Evolutionary conservation across 2,797 vertebrate species (phyloP).

Genomic region (Cynopterus sphinx): DNA sequence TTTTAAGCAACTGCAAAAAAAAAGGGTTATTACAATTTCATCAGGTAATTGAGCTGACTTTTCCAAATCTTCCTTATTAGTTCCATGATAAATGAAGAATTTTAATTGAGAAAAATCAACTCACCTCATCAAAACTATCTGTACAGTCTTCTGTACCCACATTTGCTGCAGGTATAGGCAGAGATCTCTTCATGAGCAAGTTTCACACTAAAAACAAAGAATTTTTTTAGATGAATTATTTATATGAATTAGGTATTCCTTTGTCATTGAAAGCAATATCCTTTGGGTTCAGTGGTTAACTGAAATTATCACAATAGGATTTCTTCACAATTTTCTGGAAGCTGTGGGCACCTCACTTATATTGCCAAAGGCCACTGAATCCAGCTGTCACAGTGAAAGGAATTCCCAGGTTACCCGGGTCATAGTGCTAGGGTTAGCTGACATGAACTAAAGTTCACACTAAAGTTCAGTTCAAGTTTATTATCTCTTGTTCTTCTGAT

Average conservation of each 20-base stretch:
- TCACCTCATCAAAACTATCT: conserved; percentile 48
- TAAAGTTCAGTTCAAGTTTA: neutral
- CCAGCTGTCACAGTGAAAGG: neutral
- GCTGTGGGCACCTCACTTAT: neutral
- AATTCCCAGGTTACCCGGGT: neutral
- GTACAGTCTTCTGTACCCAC: conserved; percentile 49
- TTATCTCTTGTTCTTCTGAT: neutral
- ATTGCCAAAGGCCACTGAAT: neutral
- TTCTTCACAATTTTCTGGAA: conserved; percentile 24
- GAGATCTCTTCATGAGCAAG: conserved; percentile 3
- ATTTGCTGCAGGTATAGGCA: conserved; percentile 34
- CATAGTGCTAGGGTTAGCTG: neutral
- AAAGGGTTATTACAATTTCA: neutral
- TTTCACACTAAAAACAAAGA: conserved; percentile 54
- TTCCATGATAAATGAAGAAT: neutral
- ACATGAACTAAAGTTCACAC: neutral
- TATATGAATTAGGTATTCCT: neutral
- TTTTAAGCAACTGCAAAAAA: neutral
- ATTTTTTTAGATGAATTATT: neutral
- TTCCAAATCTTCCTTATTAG: neutral
- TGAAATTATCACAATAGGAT: neutral
- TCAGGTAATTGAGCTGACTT: neutral
- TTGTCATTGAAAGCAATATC: neutral
- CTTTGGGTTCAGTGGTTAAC: neutral
- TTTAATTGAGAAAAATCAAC: conserved; percentile 27